These are phyloP conservation scores for Scrobipalpa atriplicella DNA, from an alignment of 2,888 invertebrate genomes.

Conservation along the genomic window DNA sequence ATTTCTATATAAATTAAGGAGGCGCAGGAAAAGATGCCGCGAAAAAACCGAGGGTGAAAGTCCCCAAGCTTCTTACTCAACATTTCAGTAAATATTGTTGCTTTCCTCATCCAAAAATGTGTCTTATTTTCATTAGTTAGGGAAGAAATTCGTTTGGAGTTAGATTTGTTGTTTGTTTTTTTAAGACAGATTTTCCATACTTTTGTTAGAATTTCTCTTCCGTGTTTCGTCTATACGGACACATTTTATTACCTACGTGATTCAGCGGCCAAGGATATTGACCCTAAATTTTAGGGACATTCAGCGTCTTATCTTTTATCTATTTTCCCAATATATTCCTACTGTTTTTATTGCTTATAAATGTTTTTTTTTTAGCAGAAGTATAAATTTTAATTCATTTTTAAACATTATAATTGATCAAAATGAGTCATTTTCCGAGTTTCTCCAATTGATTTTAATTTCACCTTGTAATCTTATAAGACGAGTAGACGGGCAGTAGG, in stretches of 20 bases:
- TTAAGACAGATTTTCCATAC: no score
- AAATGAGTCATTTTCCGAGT: background rate
- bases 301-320: no score
- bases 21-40: slow-evolving; percentile 69
- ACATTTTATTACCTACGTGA: no score
- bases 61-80: slow-evolving; percentile 77
- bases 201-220: no score
- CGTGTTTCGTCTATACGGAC: no score
- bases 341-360: no score
- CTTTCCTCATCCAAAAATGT: slow-evolving; percentile 53
- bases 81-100: slow-evolving; percentile 72
- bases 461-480: slow-evolving; percentile 9
- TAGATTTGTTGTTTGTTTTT: slow-evolving; percentile 60
- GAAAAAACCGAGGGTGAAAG: slow-evolving; percentile 73
- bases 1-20: slow-evolving; percentile 81
- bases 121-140: slow-evolving; percentile 49
- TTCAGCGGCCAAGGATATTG: no score
- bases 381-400: no score
- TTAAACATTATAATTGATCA: no score
- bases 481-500: slow-evolving; percentile 1
- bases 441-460: background rate
- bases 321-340: no score
- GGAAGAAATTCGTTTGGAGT: slow-evolving; percentile 46
- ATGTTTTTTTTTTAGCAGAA: no score
- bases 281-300: no score